Base-by-base conservation (phyloP, 2,888 invertebrate species). In the Drosophila cracens region DNA sequence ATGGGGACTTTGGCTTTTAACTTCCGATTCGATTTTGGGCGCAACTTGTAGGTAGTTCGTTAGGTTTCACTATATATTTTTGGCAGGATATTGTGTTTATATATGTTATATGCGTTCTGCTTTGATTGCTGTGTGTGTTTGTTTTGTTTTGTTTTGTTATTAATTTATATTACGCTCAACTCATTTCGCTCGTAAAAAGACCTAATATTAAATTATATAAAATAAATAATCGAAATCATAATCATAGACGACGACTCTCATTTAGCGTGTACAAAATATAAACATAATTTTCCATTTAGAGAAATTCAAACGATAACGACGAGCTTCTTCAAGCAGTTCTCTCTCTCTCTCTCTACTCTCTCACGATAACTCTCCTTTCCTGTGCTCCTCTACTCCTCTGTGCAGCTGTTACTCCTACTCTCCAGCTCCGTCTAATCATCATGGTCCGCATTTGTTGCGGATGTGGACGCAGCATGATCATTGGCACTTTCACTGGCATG, bases 171-270 rank as follows among this genome's bases (percentile, higher is more conserved):
- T 76, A 78, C 78, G 69, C 74, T 79, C 72, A 79, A 79, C 71
- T 79, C 76, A 77, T 76, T 70, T 77, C 70, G 83, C 82, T 88
- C 82, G 82, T 81, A 81, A 73, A 81, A 79, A 79, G 72, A 77
- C 83, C 85, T 87, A 87, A 87, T 69, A 87, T 87, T 79, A 78
- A 83, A 89, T 87, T 87, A 87, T 80, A 89, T 85, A 87, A 89
- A 89, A 87, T 89, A 87, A 85, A 89, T 87, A 85, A 82, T 88
- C 83, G 79, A 86, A 85, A 88, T 88, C 73, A 88, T 85, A 88
- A 83, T 82, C 76, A 73, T 83, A 75, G 70, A 77, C 59, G 67
- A 72, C 74, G 68, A 69, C 69, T 77, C 69, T 74, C 75, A 66
- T 65, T 79, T 69, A 68, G 81, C 75, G 77, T 70, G 75, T 82